Conservation (phyloP, 2,797 vertebrate species). For the Halcyon chelicuti region DNA sequence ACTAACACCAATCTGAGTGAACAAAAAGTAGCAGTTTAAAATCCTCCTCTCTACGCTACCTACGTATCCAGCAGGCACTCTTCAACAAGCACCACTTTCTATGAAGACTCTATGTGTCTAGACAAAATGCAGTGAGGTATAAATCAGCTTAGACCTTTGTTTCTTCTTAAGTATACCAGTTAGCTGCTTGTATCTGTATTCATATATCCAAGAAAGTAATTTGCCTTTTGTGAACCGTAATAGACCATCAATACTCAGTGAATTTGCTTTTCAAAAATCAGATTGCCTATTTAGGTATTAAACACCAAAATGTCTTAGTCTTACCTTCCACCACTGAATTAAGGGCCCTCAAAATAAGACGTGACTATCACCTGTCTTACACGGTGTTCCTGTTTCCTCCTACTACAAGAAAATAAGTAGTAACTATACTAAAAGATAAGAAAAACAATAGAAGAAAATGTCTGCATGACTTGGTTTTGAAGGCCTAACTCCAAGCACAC, state of each 20-base stretch:
- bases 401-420: neutral
- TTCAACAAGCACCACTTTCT: neutral
- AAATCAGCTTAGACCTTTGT: rapidly evolving
- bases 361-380: neutral
- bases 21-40: neutral
- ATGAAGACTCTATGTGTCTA: neutral
- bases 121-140: neutral
- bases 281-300: neutral
- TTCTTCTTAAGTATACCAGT: neutral
- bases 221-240: neutral
- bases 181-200: neutral
- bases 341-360: neutral
- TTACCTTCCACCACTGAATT: neutral
- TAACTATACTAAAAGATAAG: neutral
- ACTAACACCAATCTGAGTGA: neutral
- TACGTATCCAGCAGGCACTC: neutral
- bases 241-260: neutral
- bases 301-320: neutral
- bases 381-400: neutral
- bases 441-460: neutral
- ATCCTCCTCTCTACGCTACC: neutral
- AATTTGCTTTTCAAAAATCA: neutral
- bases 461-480: neutral
- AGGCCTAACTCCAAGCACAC: neutral
- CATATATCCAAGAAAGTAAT: neutral